Evolutionary conservation across 2,113 vertebrate genomes (phyloP).

Genomic region (Garra rufa): DNA sequence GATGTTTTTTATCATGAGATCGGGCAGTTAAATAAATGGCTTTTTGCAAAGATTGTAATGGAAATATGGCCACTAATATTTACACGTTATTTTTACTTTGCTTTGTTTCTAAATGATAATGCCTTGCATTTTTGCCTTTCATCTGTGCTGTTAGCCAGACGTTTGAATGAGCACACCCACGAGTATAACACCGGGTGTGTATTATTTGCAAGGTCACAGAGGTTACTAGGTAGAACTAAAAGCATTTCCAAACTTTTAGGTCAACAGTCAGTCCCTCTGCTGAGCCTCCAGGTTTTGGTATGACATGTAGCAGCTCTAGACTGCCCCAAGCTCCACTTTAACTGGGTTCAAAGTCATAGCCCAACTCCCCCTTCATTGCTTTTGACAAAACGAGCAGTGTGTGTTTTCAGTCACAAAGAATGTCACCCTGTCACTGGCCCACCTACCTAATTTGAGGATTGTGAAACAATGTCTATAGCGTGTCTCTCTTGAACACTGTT

Average conservation of each 20-base stretch:
- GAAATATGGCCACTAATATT: neutral
- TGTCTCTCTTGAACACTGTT: neutral
- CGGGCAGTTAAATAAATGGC: no score
- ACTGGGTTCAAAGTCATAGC: constrained; percentile 58
- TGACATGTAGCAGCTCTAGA: constrained; percentile 47
- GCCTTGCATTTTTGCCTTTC: constrained; percentile 11
- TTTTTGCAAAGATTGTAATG: neutral
- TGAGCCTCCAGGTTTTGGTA: constrained; percentile 48
- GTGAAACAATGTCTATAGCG: neutral
- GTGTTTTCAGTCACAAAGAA: constrained; percentile 29
- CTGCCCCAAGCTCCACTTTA: constrained; percentile 60
- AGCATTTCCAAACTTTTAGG: constrained; percentile 57
- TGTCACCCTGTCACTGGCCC: constrained; percentile 39
- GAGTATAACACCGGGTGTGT: constrained; percentile 34
- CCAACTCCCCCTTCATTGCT: constrained; percentile 30
- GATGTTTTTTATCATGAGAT: no score
- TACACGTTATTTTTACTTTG: neutral
- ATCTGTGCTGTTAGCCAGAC: neutral
- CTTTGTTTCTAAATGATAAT: neutral
- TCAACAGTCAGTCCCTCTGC: constrained; percentile 46
- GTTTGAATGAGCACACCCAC: constrained; percentile 36
- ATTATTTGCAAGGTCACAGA: constrained; percentile 52
- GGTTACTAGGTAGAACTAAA: constrained; percentile 47
- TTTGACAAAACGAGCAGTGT: constrained; percentile 40
- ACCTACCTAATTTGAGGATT: neutral